Base-by-base conservation (phyloP, 2,113 vertebrate species). In the Psophia crepitans region DNA sequence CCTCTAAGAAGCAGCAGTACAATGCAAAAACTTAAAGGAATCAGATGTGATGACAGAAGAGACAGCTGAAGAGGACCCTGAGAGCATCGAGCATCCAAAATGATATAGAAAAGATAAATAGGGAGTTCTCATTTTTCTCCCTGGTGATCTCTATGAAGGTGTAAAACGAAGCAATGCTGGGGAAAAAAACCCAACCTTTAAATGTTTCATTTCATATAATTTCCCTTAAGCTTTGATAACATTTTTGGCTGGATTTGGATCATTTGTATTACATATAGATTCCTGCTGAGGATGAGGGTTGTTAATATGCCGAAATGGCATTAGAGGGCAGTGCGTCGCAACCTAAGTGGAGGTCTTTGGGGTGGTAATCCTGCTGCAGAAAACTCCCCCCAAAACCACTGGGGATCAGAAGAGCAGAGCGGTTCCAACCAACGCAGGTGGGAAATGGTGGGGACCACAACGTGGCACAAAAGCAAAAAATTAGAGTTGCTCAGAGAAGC, bases 281-380 rank as follows among this genome's bases (percentile, higher is more conserved):
- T 27, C 60, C 48, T 15, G 22, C 33, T 11, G 43, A 60, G 48
- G 13, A 14, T 6, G 37, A 56, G 65, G 46, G 30, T 35, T 95
- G 92, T 76, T 76, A 57, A 43, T 68, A n/a, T 61, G 48, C 53
- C 54, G 22, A 8, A 71, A 43, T 22, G 61, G n/a, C 97, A 61
- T 93, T 93, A 96, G 92, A 90, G 94, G 92, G 93, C 95, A 96
- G 83, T 90, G 60, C 41, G 1, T 46, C 3, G 65, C 83, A 95
- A 56, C 30, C 41, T 61, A 83, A 75, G 13, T 4, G 26, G 18
- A 48, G 35, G 6, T 64, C 32, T 89, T 46, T 24, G 19, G 33
- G 9, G 14, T 71, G 70, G 14, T 30, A n/a, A 3, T 21, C 1
- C 4, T 12, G 53, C 27, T 54, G 43, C 51, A 66, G 54, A 43